These are phyloP conservation scores for Spheniscus humboldti DNA, from an alignment of 2,797 vertebrate genomes.

Conservation along the genomic window DNA sequence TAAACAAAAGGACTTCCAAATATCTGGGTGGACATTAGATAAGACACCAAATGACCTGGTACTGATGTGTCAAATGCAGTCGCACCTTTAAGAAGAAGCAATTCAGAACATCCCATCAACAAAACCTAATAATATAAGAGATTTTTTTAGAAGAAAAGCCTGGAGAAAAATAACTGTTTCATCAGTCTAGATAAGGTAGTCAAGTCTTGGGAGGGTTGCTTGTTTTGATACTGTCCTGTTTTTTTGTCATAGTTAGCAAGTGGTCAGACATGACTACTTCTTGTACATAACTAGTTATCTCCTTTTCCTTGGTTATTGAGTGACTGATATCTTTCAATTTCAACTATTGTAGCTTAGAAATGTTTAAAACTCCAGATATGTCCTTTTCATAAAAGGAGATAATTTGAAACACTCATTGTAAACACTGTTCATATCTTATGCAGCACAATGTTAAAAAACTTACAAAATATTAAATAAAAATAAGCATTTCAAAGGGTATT, in stretches of 20 bases:
- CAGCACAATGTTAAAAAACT: neutral
- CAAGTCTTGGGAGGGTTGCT: neutral
- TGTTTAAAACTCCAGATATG: neutral
- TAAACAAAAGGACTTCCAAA: slow-evolving; percentile 52
- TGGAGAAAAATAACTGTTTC: neutral
- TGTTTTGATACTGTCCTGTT: neutral
- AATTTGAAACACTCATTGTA: neutral
- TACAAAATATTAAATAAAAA: neutral
- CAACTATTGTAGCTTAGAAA: neutral
- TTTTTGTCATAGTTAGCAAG: neutral
- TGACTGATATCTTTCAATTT: neutral
- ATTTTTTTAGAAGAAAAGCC: slow-evolving; percentile 21
- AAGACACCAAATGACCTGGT: slow-evolving; percentile 51
- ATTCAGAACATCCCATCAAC: slow-evolving; percentile 55
- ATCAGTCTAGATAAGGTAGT: neutral
- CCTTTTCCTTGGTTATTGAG: neutral
- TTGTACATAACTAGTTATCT: neutral
- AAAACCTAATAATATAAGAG: slow-evolving; percentile 54
- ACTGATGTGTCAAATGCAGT: slow-evolving; percentile 51
- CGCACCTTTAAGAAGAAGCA: slow-evolving; percentile 48
- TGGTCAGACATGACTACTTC: neutral
- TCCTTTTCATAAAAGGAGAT: neutral
- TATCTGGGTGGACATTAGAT: slow-evolving; percentile 46
- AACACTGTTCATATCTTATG: neutral
- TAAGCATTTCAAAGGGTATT: neutral